Conservation (phyloP, 1,140 invertebrate species). For the Bombus turneri region DNA sequence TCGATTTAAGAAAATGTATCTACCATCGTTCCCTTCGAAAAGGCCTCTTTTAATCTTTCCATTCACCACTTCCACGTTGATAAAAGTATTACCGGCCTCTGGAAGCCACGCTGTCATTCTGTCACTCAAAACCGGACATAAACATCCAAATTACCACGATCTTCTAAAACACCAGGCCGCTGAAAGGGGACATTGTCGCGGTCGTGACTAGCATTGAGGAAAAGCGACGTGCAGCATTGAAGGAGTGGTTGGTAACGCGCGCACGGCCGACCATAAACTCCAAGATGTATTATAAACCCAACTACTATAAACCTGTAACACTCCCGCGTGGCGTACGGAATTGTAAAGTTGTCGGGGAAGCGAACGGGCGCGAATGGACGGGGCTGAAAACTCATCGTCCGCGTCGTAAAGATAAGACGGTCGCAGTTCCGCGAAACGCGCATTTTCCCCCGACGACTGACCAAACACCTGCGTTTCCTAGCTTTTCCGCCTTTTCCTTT, state of each 20-base stretch:
- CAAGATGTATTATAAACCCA: slow-evolving; percentile 72
- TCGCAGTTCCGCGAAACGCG: slow-evolving; percentile 40
- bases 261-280: slow-evolving; percentile 65
- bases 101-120: not conserved
- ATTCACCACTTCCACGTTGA: not conserved
- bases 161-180: not conserved
- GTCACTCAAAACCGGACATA: not conserved
- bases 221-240: slow-evolving; percentile 31
- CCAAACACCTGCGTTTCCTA: slow-evolving; percentile 23
- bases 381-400: slow-evolving; percentile 59
- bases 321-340: slow-evolving; percentile 65
- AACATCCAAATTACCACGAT: slow-evolving; percentile 13
- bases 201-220: slow-evolving; percentile 28
- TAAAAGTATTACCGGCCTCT: not conserved
- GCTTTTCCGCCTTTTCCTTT: not conserved
- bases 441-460: slow-evolving; percentile 32
- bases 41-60: not conserved
- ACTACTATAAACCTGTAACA: slow-evolving; percentile 74
- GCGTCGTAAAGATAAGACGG: slow-evolving; percentile 65
- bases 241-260: slow-evolving; percentile 43
- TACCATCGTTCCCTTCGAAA: not conserved
- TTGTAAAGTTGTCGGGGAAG: slow-evolving; percentile 73
- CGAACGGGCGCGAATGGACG: slow-evolving; percentile 55
- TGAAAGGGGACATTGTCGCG: slow-evolving; percentile 39
- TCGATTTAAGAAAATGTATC: no score